Percentiles rank a stretch among this genome's conserved stretches.
phyloP scores from a whole-genome alignment of 2,888 invertebrate genomes.

The Polydrusus tereticollis region DNA sequence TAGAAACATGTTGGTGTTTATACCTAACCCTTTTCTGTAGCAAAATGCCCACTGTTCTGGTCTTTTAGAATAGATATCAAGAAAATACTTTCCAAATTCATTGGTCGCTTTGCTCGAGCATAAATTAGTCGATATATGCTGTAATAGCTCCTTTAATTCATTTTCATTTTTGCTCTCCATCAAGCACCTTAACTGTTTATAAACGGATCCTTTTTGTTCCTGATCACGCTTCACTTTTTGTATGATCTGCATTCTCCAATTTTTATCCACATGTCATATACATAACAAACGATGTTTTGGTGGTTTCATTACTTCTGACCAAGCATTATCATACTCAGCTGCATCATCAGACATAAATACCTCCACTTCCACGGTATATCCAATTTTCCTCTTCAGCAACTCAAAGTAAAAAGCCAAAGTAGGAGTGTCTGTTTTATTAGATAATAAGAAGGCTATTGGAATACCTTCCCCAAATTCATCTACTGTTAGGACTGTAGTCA shows the following conservation, averaged over 20 bases:
- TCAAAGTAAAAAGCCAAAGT: background rate
- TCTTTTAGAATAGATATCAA: background rate
- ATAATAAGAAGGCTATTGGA: background rate
- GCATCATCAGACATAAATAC: slow-evolving; percentile 24
- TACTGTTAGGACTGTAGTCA: slow-evolving; percentile 20
- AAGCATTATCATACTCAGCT: slow-evolving; percentile 11
- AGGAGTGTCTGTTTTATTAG: background rate
- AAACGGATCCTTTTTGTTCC: background rate
- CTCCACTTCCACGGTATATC: background rate
- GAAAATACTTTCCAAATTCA: background rate
- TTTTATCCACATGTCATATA: slow-evolving; percentile 16
- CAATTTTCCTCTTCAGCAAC: background rate
- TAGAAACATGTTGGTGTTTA: slow-evolving; percentile 24
- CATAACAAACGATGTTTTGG: slow-evolving; percentile 9
- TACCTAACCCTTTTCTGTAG: background rate
- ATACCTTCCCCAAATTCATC: slow-evolving; percentile 23
- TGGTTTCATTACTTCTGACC: slow-evolving; percentile 16
- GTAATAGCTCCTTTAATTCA: background rate
- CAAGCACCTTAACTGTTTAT: background rate
- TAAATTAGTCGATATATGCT: background rate
- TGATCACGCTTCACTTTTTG: slow-evolving; percentile 2
- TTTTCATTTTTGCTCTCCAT: background rate
- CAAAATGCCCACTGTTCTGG: slow-evolving; percentile 18
- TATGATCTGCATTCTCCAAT: background rate
- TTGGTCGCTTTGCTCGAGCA: background rate